phyloP scores from a whole-genome alignment of 1,140 invertebrate genomes.

The Caenorhabditis latens region DNA sequence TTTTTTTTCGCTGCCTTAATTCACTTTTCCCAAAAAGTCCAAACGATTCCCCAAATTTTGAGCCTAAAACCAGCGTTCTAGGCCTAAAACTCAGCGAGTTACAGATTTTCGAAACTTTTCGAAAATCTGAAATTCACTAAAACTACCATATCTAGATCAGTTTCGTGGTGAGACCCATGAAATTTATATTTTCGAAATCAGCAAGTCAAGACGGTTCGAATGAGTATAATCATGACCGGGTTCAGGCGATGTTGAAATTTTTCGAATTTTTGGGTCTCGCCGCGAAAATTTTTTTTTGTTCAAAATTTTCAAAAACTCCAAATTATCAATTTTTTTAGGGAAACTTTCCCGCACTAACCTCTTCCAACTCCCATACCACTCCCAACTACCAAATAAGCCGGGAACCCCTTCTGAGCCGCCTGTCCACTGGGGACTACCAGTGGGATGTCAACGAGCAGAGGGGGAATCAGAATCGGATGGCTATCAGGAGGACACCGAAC shows the following conservation, averaged over 20 bases:
- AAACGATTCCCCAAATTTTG: too few species aligned
- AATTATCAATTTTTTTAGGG: neutral
- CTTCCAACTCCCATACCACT: neutral
- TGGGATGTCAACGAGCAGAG: neutral
- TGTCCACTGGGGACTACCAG: conserved; percentile 1
- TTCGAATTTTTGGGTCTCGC: neutral
- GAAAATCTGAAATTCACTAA: neutral
- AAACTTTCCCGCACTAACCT: neutral
- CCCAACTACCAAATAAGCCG: neutral
- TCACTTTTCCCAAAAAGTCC: too few species aligned
- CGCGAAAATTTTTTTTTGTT: neutral
- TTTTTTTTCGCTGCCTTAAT: too few species aligned
- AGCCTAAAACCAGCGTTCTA: too few species aligned
- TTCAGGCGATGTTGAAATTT: neutral
- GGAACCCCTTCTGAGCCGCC: neutral
- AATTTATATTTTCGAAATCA: neutral
- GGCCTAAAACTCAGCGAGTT: neutral
- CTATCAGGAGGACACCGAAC: neutral
- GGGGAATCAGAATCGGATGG: too few species aligned
- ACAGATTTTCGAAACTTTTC: neutral
- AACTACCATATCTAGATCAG: neutral
- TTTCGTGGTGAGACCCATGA: neutral
- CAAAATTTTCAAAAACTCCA: neutral
- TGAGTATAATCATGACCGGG: neutral
- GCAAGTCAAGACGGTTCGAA: neutral